Evolutionary conservation across 1,140 invertebrate genomes (phyloP).

Genomic region (Agrypnia vestita): DNA sequence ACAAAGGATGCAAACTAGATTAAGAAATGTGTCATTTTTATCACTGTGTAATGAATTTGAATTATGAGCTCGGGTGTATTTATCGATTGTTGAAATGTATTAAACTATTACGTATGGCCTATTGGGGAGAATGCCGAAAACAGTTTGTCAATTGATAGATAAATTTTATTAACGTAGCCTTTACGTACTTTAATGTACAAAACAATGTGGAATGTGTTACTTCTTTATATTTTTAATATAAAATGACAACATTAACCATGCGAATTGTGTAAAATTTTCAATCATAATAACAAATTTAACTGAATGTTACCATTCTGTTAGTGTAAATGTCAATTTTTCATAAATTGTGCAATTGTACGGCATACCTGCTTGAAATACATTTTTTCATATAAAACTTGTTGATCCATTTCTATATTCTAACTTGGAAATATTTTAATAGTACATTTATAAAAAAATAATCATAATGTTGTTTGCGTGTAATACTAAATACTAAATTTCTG

Average conservation of each 20-base stretch:
- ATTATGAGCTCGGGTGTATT: no score
- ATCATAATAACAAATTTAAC: no score
- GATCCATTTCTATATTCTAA: not conserved
- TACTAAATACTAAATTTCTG: no score
- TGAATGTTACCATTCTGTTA: not conserved
- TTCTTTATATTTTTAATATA: not conserved
- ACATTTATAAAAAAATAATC: not conserved
- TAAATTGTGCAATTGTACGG: constrained; percentile 35
- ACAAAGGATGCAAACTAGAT: no score
- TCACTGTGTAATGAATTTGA: no score
- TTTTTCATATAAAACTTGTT: constrained; percentile 16
- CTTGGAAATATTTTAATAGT: constrained; percentile 2
- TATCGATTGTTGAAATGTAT: not conserved
- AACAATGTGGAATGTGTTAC: not conserved
- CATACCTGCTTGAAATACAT: constrained; percentile 31
- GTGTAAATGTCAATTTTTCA: constrained; percentile 20
- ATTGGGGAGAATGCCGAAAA: not conserved
- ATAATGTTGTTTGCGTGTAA: not conserved
- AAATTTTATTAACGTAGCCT: constrained; percentile 9
- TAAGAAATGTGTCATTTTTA: no score
- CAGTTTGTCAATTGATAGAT: constrained; percentile 15
- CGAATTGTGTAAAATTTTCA: not conserved
- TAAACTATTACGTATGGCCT: not conserved
- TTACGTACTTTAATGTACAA: constrained; percentile 5
- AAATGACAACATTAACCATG: not conserved